Conservation (phyloP, 1,140 invertebrate species). For the Cydia fagiglandana region DNA sequence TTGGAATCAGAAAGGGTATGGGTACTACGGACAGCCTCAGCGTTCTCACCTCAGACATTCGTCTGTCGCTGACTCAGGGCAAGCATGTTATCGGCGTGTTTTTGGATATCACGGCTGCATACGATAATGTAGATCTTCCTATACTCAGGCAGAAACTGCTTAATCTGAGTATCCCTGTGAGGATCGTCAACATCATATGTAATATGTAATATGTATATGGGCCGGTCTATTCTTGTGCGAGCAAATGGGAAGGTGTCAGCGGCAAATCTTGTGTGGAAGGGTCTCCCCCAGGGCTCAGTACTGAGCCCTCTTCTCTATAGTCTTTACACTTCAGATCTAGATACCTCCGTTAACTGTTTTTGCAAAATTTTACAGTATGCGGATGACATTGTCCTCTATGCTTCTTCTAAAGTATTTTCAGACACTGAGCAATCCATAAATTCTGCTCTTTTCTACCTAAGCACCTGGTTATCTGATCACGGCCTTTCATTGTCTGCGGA, state of each 20-base stretch:
- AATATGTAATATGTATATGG: slow-evolving; percentile 34
- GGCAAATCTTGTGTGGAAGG: slow-evolving; percentile 36
- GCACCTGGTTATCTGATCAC: slow-evolving; percentile 18
- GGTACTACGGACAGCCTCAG: slow-evolving; percentile 41
- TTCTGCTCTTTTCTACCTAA: not conserved
- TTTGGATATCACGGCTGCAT: slow-evolving; percentile 38
- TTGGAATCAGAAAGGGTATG: slow-evolving; percentile 40
- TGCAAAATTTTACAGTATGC: slow-evolving; percentile 1
- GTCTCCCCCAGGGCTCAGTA: slow-evolving; percentile 39
- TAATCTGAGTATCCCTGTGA: slow-evolving; percentile 35
- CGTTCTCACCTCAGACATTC: slow-evolving; percentile 41
- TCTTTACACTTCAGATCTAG: slow-evolving; percentile 37
- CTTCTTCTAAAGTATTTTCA: not conserved
- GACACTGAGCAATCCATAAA: not conserved
- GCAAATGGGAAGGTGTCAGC: not conserved
- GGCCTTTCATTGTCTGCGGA: slow-evolving; percentile 33
- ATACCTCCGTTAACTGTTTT: slow-evolving; percentile 22
- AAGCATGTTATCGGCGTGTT: slow-evolving; percentile 38
- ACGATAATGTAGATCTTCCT: slow-evolving; percentile 42
- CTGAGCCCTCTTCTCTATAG: slow-evolving; percentile 40
- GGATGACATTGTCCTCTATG: slow-evolving; percentile 2
- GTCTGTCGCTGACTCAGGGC: slow-evolving; percentile 28
- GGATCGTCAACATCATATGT: slow-evolving; percentile 34
- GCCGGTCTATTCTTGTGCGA: not conserved
- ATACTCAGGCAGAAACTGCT: slow-evolving; percentile 38